These are phyloP conservation scores for Gryllus longicercus DNA, from an alignment of 2,888 invertebrate genomes.

Conservation along the genomic window DNA sequence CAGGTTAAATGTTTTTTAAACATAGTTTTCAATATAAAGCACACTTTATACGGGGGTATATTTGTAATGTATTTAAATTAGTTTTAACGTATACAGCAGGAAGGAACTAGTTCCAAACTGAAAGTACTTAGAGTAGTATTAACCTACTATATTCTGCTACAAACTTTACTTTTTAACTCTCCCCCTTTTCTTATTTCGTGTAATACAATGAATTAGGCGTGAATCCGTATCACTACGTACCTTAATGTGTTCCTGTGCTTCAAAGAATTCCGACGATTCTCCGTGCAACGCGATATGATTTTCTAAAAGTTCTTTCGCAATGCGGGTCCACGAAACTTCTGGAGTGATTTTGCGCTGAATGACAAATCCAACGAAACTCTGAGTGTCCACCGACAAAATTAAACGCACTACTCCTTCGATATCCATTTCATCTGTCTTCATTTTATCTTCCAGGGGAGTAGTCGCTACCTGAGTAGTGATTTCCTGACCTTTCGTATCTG, in stretches of 20 bases:
- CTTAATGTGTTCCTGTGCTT: constrained; percentile 46
- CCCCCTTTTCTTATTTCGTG: no score
- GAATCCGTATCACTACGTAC: constrained; percentile 38
- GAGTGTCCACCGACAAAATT: constrained; percentile 55
- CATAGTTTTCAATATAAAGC: no score
- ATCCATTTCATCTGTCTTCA: constrained; percentile 23
- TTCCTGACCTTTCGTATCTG: neutral
- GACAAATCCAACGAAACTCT: constrained; percentile 55
- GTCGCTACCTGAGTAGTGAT: neutral
- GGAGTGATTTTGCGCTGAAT: constrained; percentile 58
- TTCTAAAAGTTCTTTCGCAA: constrained; percentile 59
- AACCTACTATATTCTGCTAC: no score
- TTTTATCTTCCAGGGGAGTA: neutral
- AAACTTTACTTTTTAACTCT: no score
- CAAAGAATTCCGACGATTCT: constrained; percentile 52
- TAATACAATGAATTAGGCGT: no score
- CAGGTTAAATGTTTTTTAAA: no score
- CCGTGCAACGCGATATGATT: constrained; percentile 60
- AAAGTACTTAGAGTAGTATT: no score
- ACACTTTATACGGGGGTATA: no score
- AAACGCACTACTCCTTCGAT: constrained; percentile 29
- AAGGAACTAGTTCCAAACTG: no score
- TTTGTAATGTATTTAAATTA: no score
- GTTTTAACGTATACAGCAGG: no score
- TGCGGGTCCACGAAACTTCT: constrained; percentile 69